phyloP scores from a whole-genome alignment of 2,113 vertebrate genomes.

The Erpornis zantholeuca region DNA sequence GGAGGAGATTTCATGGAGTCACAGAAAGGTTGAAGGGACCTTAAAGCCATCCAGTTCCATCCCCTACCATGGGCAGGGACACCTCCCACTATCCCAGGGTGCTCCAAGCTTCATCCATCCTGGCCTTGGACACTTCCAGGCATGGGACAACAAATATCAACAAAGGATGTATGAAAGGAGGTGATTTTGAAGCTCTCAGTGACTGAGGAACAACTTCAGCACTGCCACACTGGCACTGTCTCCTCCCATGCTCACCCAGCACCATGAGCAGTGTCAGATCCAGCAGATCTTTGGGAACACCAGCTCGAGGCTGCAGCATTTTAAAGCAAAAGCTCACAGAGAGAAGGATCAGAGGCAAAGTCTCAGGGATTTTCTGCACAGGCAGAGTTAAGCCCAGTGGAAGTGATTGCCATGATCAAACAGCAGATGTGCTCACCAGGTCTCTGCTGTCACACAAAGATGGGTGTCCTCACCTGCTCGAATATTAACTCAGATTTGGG shows the following conservation, averaged over 20 bases:
- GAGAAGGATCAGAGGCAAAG: background rate
- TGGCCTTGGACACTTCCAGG: background rate
- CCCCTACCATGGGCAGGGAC: background rate
- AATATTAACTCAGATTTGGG: background rate
- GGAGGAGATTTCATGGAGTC: background rate
- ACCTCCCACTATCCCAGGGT: fast-evolving
- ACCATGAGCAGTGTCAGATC: background rate
- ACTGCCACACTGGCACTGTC: background rate
- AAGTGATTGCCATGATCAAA: background rate
- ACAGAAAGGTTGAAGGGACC: background rate
- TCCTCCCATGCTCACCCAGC: background rate
- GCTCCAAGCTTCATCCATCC: background rate
- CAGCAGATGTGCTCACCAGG: background rate
- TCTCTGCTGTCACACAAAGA: background rate
- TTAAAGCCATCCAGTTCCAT: background rate
- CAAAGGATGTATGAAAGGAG: background rate
- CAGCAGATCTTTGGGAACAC: background rate
- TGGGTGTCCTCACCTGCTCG: background rate
- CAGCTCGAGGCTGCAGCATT: background rate
- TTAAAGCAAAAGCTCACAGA: background rate
- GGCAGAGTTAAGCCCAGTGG: background rate
- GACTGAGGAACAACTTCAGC: background rate
- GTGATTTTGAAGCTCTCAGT: background rate
- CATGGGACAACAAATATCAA: background rate
- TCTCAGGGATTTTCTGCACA: background rate